These are phyloP conservation scores for Drosophila incognita DNA, from an alignment of 2,888 invertebrate genomes.

Conservation along the genomic window DNA sequence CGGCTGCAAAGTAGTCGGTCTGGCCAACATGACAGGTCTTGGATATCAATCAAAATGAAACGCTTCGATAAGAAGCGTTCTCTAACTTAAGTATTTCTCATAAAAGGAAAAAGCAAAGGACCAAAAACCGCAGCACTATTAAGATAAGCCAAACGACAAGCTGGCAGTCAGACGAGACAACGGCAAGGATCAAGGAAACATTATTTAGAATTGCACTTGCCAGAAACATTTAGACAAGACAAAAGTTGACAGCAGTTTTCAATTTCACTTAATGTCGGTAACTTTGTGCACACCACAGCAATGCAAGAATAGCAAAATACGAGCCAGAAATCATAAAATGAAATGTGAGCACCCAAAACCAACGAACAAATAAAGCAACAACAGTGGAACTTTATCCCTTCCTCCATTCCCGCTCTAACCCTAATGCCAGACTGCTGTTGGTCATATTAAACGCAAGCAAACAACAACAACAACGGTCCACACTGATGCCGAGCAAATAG, in stretches of 20 bases:
- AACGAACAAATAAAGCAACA: constrained; percentile 44
- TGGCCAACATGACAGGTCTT: background rate
- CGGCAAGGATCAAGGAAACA: constrained; percentile 24
- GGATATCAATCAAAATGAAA: constrained; percentile 28
- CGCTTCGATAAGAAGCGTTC: background rate
- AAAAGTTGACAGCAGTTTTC: constrained; percentile 66
- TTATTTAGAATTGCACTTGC: constrained; percentile 76
- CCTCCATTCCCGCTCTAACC: background rate
- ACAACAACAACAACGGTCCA: constrained; percentile 27
- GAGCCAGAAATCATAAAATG: constrained; percentile 53
- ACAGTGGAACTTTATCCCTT: constrained; percentile 34
- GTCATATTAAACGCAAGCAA: constrained; percentile 38
- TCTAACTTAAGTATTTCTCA: constrained; percentile 38
- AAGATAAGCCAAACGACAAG: constrained; percentile 49
- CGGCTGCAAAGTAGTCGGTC: constrained; percentile 13
- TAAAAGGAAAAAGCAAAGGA: constrained; percentile 28
- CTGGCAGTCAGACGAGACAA: constrained; percentile 12
- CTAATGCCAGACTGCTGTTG: constrained; percentile 13
- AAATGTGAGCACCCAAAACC: constrained; percentile 37
- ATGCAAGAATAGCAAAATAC: constrained; percentile 1
- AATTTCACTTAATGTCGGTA: constrained; percentile 75
- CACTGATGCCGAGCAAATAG: constrained; percentile 28
- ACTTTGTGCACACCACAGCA: constrained; percentile 41
- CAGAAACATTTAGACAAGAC: constrained; percentile 70
- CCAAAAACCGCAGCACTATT: constrained; percentile 49